Percentiles rank a stretch among this genome's conserved stretches.
These are phyloP conservation scores for Solenodon paradoxus DNA, from an alignment of 2,113 vertebrate genomes.

Conservation along the genomic window DNA sequence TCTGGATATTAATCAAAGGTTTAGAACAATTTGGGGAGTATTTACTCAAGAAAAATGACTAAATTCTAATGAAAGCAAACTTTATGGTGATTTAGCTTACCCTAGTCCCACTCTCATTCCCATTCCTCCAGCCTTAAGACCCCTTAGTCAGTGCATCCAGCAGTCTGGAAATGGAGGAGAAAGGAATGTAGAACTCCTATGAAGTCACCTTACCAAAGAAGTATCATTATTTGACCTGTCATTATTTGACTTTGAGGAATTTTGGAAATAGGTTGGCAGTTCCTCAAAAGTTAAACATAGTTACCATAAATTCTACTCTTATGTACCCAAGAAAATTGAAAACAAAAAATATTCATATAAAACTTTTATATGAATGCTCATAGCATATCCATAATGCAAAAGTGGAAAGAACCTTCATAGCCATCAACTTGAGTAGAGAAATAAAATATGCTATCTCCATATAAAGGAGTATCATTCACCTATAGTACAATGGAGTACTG, in stretches of 20 bases:
- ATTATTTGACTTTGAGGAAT: not conserved
- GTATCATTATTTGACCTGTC: not conserved
- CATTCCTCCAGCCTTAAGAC: not conserved
- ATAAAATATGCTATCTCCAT: not conserved
- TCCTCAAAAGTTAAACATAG: not conserved
- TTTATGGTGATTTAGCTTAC: not conserved
- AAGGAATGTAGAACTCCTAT: not conserved
- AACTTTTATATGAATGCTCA: not conserved
- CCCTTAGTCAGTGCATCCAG: not conserved
- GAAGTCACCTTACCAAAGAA: not conserved
- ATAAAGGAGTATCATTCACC: not conserved
- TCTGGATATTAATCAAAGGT: not conserved
- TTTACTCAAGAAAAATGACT: not conserved
- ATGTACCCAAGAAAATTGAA: not conserved
- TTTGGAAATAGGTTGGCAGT: too few species aligned
- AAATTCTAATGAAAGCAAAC: not conserved
- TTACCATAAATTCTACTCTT: not conserved
- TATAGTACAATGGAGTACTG: not conserved
- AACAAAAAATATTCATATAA: not conserved
- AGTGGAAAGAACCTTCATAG: not conserved
- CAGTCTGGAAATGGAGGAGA: not conserved
- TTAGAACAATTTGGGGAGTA: not conserved
- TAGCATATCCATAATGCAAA: not conserved
- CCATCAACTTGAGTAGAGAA: not conserved
- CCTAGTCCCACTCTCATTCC: not conserved